A percentile compares a stretch with the other conserved stretches of the same genome.
phyloP scores from a whole-genome alignment of 37 sponge, comb jelly and placozoan genomes.

The Bolinopsis microptera region DNA sequence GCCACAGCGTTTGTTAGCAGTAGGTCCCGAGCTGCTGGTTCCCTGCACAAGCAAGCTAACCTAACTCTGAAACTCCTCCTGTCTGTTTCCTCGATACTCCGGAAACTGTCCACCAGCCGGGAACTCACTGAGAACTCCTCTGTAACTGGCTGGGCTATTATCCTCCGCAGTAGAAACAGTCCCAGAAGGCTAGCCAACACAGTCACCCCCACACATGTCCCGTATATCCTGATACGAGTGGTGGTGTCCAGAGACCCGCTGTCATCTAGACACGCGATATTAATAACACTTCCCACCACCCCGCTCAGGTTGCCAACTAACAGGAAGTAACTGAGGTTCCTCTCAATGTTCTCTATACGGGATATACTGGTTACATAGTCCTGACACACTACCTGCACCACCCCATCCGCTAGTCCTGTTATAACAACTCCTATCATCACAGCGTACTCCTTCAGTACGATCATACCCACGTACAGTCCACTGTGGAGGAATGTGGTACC shows the following conservation, averaged over 20 bases:
- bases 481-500: not conserved
- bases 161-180: not conserved
- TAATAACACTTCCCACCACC: not conserved
- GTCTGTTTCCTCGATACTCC: not conserved
- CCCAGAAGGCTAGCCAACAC: not conserved
- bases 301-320: not conserved
- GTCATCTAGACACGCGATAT: not conserved
- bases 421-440: not conserved
- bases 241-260: not conserved
- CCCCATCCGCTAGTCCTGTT: not conserved
- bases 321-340: constrained; percentile 20
- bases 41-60: not conserved
- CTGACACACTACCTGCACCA: not conserved
- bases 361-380: constrained; percentile 1
- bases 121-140: not conserved
- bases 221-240: not conserved
- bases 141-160: not conserved
- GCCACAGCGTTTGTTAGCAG: not conserved
- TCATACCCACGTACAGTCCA: not conserved
- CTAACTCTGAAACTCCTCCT: not conserved
- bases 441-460: not conserved
- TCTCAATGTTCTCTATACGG: not conserved
- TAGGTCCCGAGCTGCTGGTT: not conserved
- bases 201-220: not conserved
- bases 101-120: not conserved